Conservation (phyloP, 2,888 invertebrate species). For the Tetragonula carbonaria region DNA sequence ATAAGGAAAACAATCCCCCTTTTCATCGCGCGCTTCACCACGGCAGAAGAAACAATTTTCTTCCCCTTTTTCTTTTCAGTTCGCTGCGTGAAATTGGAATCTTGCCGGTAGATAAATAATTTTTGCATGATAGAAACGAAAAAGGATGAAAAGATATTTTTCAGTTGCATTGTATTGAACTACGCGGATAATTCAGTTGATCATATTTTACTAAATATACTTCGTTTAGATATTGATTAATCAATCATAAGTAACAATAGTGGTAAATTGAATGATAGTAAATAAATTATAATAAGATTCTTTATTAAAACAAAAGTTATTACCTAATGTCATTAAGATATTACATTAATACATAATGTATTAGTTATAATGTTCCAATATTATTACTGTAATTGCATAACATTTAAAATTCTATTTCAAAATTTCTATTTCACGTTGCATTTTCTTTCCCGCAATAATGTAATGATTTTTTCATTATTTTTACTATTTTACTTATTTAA, state of each 20-base stretch:
- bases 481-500: too few relatives aligned
- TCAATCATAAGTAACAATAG: neutral
- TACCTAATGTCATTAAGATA: neutral
- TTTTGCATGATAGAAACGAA: slow-evolving; percentile 33
- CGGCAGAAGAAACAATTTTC: slow-evolving; percentile 65
- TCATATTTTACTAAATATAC: neutral
- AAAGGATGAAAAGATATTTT: neutral
- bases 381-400: neutral
- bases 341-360: neutral
- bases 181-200: neutral
- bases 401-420: neutral
- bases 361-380: neutral
- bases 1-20: slow-evolving; percentile 45
- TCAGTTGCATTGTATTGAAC: neutral
- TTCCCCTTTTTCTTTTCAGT: slow-evolving; percentile 45
- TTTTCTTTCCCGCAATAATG: too few relatives aligned
- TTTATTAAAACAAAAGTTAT: neutral
- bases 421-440: too few relatives aligned
- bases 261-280: too few relatives aligned
- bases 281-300: neutral
- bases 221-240: neutral
- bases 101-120: slow-evolving; percentile 46
- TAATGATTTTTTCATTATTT: too few relatives aligned
- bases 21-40: slow-evolving; percentile 39
- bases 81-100: slow-evolving; percentile 53